Conservation (phyloP, 2,113 vertebrate species). For the Epinephelus moara region DNA sequence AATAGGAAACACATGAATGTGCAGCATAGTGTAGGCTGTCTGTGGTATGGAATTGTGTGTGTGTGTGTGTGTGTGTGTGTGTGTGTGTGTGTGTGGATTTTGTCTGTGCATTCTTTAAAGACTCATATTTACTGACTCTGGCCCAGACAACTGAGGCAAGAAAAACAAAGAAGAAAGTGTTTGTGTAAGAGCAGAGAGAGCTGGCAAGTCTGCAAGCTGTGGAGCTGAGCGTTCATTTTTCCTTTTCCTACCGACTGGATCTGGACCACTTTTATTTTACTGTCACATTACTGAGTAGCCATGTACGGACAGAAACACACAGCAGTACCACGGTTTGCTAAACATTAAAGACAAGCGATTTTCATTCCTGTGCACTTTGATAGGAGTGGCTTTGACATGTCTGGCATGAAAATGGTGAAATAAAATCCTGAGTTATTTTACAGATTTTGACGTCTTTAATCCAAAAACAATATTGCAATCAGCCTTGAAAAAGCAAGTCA, state of each 20-base stretch:
- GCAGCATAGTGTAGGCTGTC: constrained; percentile 28
- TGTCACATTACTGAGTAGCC: constrained; percentile 34
- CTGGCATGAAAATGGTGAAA: not conserved
- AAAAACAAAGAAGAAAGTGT: constrained; percentile 56
- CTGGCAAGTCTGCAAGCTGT: constrained; percentile 45
- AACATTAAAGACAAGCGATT: constrained; percentile 20
- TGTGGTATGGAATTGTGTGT: not conserved
- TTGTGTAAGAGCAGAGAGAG: constrained; percentile 57
- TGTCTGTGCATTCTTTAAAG: constrained; percentile 43
- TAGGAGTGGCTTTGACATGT: not conserved
- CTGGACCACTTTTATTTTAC: constrained; percentile 50
- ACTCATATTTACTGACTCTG: constrained; percentile 44
- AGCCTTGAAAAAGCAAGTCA: constrained; percentile 3
- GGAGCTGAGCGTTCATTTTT: constrained; percentile 47
- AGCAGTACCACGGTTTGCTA: constrained; percentile 10
- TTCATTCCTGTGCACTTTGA: constrained; percentile 9
- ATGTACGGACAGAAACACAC: constrained; percentile 21
- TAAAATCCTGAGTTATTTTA: not conserved
- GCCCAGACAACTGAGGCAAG: constrained; percentile 59
- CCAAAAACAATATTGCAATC: constrained; percentile 10
- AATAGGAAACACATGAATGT: constrained; percentile 76
- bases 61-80: constrained; percentile 20
- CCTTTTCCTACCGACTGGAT: constrained; percentile 44
- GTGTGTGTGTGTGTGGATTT: not conserved
- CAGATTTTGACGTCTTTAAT: constrained; percentile 9